Conservation (phyloP, 2,797 vertebrate genomes). For the Microcaecilia unicolor region DNA sequence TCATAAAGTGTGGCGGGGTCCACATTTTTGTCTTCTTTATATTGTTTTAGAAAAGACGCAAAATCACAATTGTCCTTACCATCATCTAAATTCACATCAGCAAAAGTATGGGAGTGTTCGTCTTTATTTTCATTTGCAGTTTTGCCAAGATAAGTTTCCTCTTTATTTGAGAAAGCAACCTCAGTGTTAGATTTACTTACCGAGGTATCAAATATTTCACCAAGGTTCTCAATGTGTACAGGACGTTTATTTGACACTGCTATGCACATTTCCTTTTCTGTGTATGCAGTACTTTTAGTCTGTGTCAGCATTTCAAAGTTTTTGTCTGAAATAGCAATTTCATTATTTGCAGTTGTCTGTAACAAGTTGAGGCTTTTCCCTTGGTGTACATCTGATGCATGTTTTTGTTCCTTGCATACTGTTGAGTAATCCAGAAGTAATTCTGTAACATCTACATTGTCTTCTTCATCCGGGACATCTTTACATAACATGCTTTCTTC, state of each 20-base stretch:
- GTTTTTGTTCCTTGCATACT: neutral
- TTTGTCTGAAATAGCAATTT: slow-evolving; percentile 3
- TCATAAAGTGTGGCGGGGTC: neutral
- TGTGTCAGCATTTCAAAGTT: slow-evolving; percentile 6
- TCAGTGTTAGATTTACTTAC: slow-evolving; percentile 14
- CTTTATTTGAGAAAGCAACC: slow-evolving; percentile 1
- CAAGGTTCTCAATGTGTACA: slow-evolving; percentile 38
- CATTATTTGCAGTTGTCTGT: neutral
- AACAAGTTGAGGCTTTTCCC: neutral
- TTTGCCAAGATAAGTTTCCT: neutral
- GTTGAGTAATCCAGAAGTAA: slow-evolving; percentile 1
- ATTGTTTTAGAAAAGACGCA: slow-evolving; percentile 22
- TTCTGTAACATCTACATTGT: neutral
- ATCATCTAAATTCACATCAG: neutral
- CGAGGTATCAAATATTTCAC: slow-evolving; percentile 44
- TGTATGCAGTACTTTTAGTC: neutral
- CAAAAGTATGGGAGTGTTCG: neutral
- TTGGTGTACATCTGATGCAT: neutral
- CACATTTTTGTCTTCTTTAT: slow-evolving; percentile 4
- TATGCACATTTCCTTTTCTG: slow-evolving; percentile 6
- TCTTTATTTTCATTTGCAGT: neutral
- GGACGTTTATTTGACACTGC: slow-evolving; percentile 22
- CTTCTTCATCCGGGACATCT: neutral
- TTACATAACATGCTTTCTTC: neutral
- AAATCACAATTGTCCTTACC: slow-evolving; percentile 6